phyloP scores from a whole-genome alignment of 1,140 invertebrate genomes.

The Polypedilum vanderplanki region DNA sequence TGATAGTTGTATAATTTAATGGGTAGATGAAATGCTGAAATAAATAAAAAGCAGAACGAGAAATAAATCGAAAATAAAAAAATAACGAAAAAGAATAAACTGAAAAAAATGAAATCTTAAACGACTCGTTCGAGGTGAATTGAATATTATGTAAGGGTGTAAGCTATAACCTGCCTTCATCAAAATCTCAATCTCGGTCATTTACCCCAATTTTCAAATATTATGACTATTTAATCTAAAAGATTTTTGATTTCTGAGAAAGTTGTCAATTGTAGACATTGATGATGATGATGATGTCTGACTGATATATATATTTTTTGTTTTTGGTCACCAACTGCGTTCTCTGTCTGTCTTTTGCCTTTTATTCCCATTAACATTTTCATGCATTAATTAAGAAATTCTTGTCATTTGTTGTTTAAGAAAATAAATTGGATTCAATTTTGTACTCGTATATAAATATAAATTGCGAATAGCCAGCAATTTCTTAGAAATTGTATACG shows the following conservation, averaged over 20 bases:
- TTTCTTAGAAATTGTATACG: too few species aligned
- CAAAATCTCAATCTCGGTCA: background rate
- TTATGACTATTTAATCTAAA: constrained; percentile 1
- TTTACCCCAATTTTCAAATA: background rate
- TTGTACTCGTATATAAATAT: background rate
- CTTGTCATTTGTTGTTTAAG: background rate
- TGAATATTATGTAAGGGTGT: constrained; percentile 10
- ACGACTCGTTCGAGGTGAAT: background rate
- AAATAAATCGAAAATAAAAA: background rate
- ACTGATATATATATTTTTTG: background rate
- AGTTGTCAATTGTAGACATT: constrained; percentile 18
- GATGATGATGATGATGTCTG: background rate
- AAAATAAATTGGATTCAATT: constrained; percentile 11
- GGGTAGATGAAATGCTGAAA: background rate
- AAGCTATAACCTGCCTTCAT: background rate
- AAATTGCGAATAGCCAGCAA: too few species aligned
- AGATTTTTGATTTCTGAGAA: constrained; percentile 7
- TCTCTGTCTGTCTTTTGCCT: background rate
- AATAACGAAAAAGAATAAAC: background rate
- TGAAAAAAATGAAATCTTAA: background rate
- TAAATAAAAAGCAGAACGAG: background rate
- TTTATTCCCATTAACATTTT: constrained; percentile 14
- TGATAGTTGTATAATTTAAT: constrained; percentile 15
- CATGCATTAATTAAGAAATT: constrained; percentile 14
- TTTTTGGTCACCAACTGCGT: constrained; percentile 6